Evolutionary conservation across 2,113 vertebrate genomes (phyloP).

Genomic region (Phylloscopus trochiloides): DNA sequence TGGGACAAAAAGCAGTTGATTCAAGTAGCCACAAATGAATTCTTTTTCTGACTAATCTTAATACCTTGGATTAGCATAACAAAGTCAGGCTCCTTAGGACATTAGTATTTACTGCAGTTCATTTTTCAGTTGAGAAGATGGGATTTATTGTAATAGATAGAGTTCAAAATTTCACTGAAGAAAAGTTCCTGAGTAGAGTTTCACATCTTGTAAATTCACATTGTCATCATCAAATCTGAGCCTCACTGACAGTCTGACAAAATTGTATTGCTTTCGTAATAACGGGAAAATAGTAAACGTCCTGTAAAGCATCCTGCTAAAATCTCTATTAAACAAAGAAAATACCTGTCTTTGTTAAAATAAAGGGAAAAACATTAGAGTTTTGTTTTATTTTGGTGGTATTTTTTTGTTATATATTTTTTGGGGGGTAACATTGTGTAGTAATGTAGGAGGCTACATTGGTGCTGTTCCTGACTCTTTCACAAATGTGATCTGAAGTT

Average conservation of each 20-base stretch:
- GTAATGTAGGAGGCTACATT: background rate
- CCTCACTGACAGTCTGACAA: background rate
- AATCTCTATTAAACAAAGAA: background rate
- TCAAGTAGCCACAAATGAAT: conserved; percentile 8
- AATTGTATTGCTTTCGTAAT: background rate
- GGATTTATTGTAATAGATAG: background rate
- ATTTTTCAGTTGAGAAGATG: conserved; percentile 12
- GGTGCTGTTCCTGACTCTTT: background rate
- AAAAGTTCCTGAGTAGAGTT: background rate
- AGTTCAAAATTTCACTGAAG: background rate
- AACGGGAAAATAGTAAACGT: background rate
- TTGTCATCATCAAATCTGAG: background rate
- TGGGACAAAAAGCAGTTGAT: conserved; percentile 40
- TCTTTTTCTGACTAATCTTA: conserved; percentile 15
- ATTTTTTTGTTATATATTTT: background rate
- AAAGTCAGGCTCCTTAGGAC: background rate
- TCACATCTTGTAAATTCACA: background rate
- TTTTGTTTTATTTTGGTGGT: background rate
- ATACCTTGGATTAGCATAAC: conserved; percentile 39
- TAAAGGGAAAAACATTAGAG: background rate
- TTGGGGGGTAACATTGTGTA: background rate
- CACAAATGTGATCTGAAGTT: background rate
- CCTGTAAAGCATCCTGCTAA: background rate
- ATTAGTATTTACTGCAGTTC: background rate
- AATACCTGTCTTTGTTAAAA: background rate